phyloP scores from a whole-genome alignment of 2,113 vertebrate genomes.

The Hiodon tergisus region DNA sequence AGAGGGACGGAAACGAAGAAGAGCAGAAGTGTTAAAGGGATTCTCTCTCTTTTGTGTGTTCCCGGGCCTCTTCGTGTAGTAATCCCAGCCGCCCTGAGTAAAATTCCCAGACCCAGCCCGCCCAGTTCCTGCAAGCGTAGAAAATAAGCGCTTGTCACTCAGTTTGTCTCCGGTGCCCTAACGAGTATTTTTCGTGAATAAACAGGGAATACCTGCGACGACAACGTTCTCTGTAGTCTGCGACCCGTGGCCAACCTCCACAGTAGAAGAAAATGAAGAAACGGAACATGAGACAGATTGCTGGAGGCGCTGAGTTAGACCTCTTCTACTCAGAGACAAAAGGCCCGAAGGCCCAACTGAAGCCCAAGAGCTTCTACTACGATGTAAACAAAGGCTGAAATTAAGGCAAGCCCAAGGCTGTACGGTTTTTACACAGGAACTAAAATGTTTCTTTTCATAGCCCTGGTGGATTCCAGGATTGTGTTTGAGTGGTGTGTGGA shows the following conservation, averaged over 20 bases:
- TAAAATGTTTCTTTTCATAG: conserved; percentile 53
- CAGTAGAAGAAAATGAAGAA: conserved; percentile 36
- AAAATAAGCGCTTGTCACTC: neutral
- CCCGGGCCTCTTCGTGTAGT: too few relatives aligned
- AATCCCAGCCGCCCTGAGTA: too few relatives aligned
- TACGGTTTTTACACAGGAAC: conserved; percentile 48
- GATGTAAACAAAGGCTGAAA: conserved; percentile 65
- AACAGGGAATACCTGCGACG: conserved; percentile 43
- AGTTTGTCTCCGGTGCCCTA: conserved; percentile 17
- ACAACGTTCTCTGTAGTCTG: conserved; percentile 42
- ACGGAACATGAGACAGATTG: conserved; percentile 40
- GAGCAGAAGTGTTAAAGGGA: too few relatives aligned
- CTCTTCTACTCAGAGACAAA: conserved; percentile 56
- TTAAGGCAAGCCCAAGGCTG: conserved; percentile 59
- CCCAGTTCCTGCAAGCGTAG: neutral
- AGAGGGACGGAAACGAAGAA: too few relatives aligned
- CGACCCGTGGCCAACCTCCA: conserved; percentile 54
- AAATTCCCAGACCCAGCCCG: too few relatives aligned
- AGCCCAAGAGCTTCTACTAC: conserved; percentile 53
- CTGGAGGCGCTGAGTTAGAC: conserved; percentile 49
- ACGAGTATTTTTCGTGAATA: conserved; percentile 27
- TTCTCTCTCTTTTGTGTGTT: too few relatives aligned
- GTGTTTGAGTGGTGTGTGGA: conserved; percentile 31
- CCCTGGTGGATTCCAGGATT: conserved; percentile 43
- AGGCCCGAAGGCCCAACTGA: conserved; percentile 55